Conservation (phyloP, 2,113 vertebrate species). For the Labeo rohita region DNA sequence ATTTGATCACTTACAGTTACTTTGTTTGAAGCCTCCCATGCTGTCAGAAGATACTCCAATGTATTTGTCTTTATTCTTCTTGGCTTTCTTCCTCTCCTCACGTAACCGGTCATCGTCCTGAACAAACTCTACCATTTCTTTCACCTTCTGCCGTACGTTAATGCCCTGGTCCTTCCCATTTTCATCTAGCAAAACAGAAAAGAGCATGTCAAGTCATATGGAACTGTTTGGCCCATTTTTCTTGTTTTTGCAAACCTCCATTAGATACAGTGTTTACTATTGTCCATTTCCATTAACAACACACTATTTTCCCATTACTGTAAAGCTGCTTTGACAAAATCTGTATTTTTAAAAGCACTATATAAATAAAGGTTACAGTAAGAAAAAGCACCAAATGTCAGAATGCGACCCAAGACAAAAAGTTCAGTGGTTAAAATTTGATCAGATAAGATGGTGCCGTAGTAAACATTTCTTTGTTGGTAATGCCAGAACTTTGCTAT, state of each 20-base stretch:
- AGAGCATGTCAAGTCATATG: neutral
- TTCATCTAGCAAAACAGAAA: conserved; percentile 79
- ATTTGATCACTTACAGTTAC: conserved; percentile 78
- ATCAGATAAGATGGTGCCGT: neutral
- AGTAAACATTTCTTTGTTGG: neutral
- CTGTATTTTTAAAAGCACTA: no score
- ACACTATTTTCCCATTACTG: no score
- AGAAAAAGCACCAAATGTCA: neutral
- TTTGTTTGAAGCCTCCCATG: conserved; percentile 87
- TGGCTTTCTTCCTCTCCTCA: conserved; percentile 96
- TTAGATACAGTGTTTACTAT: neutral
- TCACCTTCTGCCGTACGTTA: conserved; percentile 98
- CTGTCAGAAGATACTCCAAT: conserved; percentile 94
- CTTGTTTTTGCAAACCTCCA: neutral
- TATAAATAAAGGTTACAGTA: no score
- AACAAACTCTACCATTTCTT: conserved; percentile 97
- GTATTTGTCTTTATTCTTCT: conserved; percentile 99
- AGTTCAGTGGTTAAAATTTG: neutral
- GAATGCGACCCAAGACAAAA: neutral
- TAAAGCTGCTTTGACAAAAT: no score
- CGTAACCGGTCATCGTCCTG: conserved; percentile 95
- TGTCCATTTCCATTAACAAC: no score
- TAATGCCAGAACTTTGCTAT: neutral
- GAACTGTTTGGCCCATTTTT: neutral
- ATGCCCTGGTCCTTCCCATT: conserved; percentile 97